Percentiles rank a stretch among this genome's conserved stretches.
phyloP scores from a whole-genome alignment of 2,113 vertebrate genomes.

The Daphoenositta chrysoptera region DNA sequence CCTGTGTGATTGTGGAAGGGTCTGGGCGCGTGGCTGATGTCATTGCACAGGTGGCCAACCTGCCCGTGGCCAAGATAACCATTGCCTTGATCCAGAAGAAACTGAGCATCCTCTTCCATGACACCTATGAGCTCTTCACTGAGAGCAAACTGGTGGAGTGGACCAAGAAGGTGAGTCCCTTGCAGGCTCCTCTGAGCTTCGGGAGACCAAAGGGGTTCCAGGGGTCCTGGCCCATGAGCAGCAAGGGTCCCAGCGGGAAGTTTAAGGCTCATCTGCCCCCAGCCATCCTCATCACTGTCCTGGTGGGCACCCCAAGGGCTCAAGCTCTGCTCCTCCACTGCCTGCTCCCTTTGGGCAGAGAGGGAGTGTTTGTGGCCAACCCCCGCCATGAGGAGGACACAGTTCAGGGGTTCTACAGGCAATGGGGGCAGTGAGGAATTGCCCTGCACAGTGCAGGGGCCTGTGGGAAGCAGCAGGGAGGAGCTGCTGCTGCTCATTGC shows the following conservation, averaged over 20 bases:
- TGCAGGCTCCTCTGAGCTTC: not conserved
- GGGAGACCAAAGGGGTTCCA: not conserved
- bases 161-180: slow-evolving; percentile 87
- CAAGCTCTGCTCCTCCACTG: not conserved
- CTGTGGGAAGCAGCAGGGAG: not conserved
- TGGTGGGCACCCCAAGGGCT: not conserved
- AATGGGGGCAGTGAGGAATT: not conserved
- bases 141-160: slow-evolving; percentile 80
- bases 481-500: not conserved
- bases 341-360: not conserved
- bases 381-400: not conserved
- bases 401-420: not conserved
- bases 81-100: slow-evolving; percentile 78
- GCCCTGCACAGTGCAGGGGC: not conserved
- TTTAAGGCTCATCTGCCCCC: not conserved
- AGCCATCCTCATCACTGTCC: not conserved
- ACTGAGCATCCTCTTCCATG: slow-evolving; percentile 77
- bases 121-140: slow-evolving; percentile 78
- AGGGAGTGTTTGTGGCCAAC: not conserved
- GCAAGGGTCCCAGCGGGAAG: fast-evolving
- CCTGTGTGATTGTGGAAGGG: slow-evolving; percentile 91
- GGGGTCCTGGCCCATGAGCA: not conserved
- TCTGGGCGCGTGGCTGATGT: slow-evolving; percentile 92
- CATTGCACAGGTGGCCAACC: slow-evolving; percentile 82
- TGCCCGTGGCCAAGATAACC: slow-evolving; percentile 77